Conservation (phyloP, 2,113 vertebrate species). For the Daphoenositta chrysoptera region DNA sequence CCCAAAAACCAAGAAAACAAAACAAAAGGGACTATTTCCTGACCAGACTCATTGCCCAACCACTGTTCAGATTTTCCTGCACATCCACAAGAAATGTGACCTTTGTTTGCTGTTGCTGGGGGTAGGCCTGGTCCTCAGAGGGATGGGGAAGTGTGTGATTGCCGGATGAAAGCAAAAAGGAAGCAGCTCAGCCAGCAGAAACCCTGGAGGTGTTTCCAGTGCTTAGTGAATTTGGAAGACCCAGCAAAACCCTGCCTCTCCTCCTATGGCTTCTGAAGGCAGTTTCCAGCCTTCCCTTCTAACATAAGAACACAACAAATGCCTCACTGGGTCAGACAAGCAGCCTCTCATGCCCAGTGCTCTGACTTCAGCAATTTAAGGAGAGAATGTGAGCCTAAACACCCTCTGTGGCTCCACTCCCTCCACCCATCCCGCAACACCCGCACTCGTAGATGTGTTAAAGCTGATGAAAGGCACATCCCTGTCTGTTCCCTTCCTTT, state of each 20-base stretch:
- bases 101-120: not conserved
- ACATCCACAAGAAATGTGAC: not conserved
- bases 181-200: not conserved
- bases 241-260: not conserved
- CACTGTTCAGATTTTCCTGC: not conserved
- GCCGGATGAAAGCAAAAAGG: conserved; percentile 7
- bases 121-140: not conserved
- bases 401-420: not conserved
- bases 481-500: not conserved
- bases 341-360: not conserved
- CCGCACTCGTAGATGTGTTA: not conserved
- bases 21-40: not conserved
- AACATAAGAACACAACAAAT: not conserved
- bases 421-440: not conserved
- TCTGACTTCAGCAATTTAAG: not conserved
- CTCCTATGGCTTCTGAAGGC: not conserved
- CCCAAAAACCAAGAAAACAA: not conserved
- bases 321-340: accelerated
- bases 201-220: not conserved
- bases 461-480: not conserved
- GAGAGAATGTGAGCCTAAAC: not conserved
- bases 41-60: not conserved
- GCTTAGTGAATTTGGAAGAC: not conserved
- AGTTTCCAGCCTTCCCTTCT: not conserved
- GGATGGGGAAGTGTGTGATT: not conserved